Conservation (phyloP, 2,888 invertebrate species). For the Ormyrus nitidulus region DNA sequence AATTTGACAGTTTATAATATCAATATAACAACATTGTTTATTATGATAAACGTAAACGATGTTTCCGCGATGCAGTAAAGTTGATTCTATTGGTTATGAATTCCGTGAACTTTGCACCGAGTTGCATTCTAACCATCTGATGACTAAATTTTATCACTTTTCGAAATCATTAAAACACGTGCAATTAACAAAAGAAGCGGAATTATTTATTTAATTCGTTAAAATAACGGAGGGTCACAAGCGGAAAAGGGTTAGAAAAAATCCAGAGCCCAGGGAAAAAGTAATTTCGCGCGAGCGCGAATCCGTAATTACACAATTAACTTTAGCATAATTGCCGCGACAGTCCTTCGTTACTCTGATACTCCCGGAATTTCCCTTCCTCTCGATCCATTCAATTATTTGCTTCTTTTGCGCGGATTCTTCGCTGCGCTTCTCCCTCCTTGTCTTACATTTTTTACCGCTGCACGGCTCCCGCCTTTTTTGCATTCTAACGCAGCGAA, state of each 20-base stretch:
- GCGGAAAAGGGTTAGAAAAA: too few relatives aligned
- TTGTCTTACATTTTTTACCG: constrained; percentile 17
- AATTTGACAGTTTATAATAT: neutral
- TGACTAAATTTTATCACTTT: too few relatives aligned
- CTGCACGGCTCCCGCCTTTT: neutral
- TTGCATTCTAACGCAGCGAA: constrained; percentile 40
- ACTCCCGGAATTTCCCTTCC: neutral
- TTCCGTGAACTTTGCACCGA: too few relatives aligned
- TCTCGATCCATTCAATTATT: constrained; percentile 41
- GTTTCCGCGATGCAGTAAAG: too few relatives aligned
- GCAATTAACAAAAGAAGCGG: too few relatives aligned
- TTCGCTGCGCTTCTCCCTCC: neutral
- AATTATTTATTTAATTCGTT: too few relatives aligned
- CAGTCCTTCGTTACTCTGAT: constrained; percentile 31
- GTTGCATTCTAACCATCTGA: too few relatives aligned
- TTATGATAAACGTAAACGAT: too few relatives aligned
- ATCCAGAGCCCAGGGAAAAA: neutral
- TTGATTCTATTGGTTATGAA: too few relatives aligned
- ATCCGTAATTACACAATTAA: constrained; percentile 54
- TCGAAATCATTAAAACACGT: too few relatives aligned
- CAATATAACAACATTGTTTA: too few relatives aligned
- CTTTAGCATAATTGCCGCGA: constrained; percentile 50
- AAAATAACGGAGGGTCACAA: too few relatives aligned
- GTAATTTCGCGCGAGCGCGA: constrained; percentile 31
- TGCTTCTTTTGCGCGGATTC: constrained; percentile 29